Evolutionary conservation across 2,888 invertebrate genomes (phyloP), one percentile per base, ranked within the genome.

Genomic region (Lamproptera curius): DNA sequence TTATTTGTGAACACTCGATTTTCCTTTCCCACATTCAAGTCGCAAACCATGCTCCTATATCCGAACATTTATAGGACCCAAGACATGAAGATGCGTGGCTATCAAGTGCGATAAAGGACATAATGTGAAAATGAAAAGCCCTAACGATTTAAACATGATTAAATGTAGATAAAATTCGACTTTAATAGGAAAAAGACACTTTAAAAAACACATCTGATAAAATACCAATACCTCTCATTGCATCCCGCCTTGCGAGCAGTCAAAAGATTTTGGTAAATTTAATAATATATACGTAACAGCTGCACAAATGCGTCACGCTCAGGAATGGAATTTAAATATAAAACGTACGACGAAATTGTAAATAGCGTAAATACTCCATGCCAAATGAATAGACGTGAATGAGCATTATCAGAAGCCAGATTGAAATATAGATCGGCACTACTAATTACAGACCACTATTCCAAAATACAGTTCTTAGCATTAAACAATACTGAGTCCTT

Each of bases 31-130:
- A 50, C 4, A 20, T 5, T 39, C 44, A 2, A 55, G 46, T 50
- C n/a, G 36, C 60, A 63, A 58, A 62, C 56, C 63, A 63, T 63
- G 63, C 63, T 54, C 54, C 48, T 48, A 40, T 41, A 53, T 44
- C 51, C 50, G 45, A 52, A 46, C 28, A 28, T 42, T 47, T 49
- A 50, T 15, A n/a, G 41, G 50, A 44, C 51, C 51, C 53, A 38
- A 42, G 34, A 31, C 46, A 50, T 46, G 52, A 48, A 55, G 51
- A 50, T 53, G 52, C 57, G 58, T 62, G 63, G 59, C 64, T 68
- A 65, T 68, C 63, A 58, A 66, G 58, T 61, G 20, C 20, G n/a
- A n/a, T n/a, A n/a, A n/a, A n/a, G n/a, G n/a, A n/a, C n/a, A n/a
- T n/a, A n/a, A n/a, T n/a, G n/a, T n/a, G n/a, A n/a, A n/a, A n/a